Conservation (phyloP, 53 echinoderm and acorn worm genomes). For the Holothuria leucospilota region DNA sequence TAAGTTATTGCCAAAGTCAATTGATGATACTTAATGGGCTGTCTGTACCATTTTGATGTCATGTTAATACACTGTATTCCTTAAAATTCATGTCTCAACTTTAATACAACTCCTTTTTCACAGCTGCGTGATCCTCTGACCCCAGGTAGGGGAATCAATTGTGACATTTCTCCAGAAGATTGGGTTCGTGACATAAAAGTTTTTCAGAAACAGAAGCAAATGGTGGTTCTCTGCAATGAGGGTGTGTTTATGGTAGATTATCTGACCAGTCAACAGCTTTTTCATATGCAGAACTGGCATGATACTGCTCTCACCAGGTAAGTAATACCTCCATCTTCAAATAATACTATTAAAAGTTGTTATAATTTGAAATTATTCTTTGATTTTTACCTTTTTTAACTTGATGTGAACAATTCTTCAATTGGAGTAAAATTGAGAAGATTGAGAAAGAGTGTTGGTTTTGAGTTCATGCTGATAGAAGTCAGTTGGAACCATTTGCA, state of each 20-base stretch:
- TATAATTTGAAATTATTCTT: background rate
- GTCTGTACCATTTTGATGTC: too few species aligned
- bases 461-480: too few species aligned
- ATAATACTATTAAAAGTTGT: background rate
- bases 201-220: slow-evolving; percentile 74
- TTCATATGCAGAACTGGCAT: slow-evolving; percentile 91
- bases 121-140: slow-evolving; percentile 84
- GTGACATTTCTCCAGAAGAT: slow-evolving; percentile 70
- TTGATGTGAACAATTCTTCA: too few species aligned
- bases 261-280: slow-evolving; percentile 73
- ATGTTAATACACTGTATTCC: too few species aligned
- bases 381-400: background rate
- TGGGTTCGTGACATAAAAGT: slow-evolving; percentile 87
- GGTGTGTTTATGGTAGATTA: slow-evolving; percentile 85
- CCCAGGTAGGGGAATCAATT: slow-evolving; percentile 73
- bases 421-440: too few species aligned
- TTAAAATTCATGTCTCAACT: background rate
- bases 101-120: background rate
- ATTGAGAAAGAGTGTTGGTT: too few species aligned
- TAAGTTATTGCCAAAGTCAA: too few species aligned
- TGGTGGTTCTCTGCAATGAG: slow-evolving; percentile 88
- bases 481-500: too few species aligned
- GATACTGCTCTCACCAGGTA: slow-evolving; percentile 89
- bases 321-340: background rate
- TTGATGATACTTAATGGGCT: too few species aligned